Base-by-base conservation (phyloP, 2,888 invertebrate species). In the Sceliomorpha sp. region DNA sequence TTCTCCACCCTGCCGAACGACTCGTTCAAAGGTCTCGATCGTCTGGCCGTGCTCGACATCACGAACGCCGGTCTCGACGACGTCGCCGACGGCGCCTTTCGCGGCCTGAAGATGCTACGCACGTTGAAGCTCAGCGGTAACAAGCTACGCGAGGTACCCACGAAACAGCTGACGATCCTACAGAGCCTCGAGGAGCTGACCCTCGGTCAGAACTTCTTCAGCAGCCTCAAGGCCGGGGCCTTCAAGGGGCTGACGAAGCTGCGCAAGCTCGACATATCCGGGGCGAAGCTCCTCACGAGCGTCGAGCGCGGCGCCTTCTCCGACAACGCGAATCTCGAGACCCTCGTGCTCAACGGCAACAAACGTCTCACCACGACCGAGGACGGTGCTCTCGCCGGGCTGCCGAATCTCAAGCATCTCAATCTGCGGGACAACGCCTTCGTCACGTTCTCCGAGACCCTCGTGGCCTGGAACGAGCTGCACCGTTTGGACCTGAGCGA, bases 131-230 rank as follows among this genome's bases (percentile, higher is more conserved):
- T 96, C 13, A 93, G 93, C n/a, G 96, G 94, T 73, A 96, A 96
- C 88, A 92, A 93, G 75, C 89, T 96, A 62, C 90, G 90, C 44
- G 90, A 90, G 47, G 92, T 96, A 37, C 96, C 96, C 1, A 95
- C 96, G 0, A 89, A 91, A 12, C 94, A 95, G 70, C 83, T 96
- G 27, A 91, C 93, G 2, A 90, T 92, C 45, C 89, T 96, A 53
- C 90, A 91, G 3, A 91, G 96, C 37, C 89, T 96, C 60, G 96
- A 96, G 85, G 94, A 95, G 76, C 89, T 96, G 40, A 92, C 92
- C 24, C 91, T 96, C 59, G 96, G 96, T 0, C 95, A 96, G 84
- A 96, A 96, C 82, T 94, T 94, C 71, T 96, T 96, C 80, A 89
- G 91, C 31, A 89, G 90, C 0, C 88, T 96, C 45, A 92, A 92